Evolutionary conservation across 1,140 invertebrate species (phyloP), one percentile per base, ranked within the genome.

Genomic region (Cyclargus thomasi): DNA sequence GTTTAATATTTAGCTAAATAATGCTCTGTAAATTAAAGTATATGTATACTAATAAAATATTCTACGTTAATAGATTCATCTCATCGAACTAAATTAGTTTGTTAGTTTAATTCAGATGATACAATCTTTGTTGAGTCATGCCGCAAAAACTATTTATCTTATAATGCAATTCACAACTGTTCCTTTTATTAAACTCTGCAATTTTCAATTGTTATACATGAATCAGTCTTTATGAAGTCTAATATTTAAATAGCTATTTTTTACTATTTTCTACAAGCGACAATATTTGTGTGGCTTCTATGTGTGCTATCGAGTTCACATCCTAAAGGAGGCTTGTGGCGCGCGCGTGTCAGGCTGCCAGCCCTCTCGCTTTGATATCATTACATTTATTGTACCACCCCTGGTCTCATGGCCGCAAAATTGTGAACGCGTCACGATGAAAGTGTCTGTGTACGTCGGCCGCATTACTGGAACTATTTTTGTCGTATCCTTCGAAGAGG

Each of bases 381-480:
- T 82, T 85, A 83, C 78, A 79, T 80, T 82, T 79, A 82, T 82
- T 84, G 78, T 76, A 70, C 77, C 78, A 77, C 83, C 81, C 80
- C 76, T 76, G 73, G 73, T 71, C 72, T 74, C 69, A 67, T 70
- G 68, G 76, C 76, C 77, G 67, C 74, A 76, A 72, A 75, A 72
- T 77, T 70, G 72, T 67, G 70, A 72, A 74, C 69, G 70, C 66
- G 65, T 69, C 71, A 62, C 70, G 74, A 65, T 71, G 70, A 77
- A 70, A 75, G 64, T 69, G 57, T 69, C 71, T 71, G 71, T 75
- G 73, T 75, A 76, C 73, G 74, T 73, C 70, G 57, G 64, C 39
- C 47, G 53, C 62, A 71, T 65, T 59, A 57, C 35, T 62, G 36
- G 18, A 21, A 11, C 47, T 63, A 69, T 69, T 70, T 23, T 62